Base-by-base conservation (phyloP, 2,888 invertebrate genomes). In the Keiferia lycopersicella region DNA sequence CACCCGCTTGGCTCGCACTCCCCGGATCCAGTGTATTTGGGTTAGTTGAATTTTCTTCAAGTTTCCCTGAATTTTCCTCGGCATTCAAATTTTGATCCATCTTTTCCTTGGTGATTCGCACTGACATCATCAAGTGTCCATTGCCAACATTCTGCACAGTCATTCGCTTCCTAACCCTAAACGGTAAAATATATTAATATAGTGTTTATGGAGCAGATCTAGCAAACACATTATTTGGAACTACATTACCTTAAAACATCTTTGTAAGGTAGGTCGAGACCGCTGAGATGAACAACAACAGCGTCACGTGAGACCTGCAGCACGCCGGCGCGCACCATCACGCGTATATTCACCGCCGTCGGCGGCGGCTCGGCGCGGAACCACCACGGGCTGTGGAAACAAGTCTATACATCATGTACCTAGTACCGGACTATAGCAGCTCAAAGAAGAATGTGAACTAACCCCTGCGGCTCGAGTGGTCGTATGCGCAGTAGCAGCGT, bases 141-240 rank as follows among this genome's bases (percentile, higher is more conserved):
- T 69, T 73, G 26, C 86, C 85, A 1, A 77, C 71, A 74, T 88
- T 88, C 63, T 71, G 70, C 0, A 82, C 64, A 11, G 65, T 71
- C 64, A 87, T 76, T 0, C 71, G 76, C 66, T 85, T 87, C 53
- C 86, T 84, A 1, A 86, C 73, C 70, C 87, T 88, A 64, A 26
- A 53, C 22, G 12, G 26, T 14, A 16, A 18, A 2, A 4, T 6
- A 53, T 14, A 53, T n/a, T 45, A 16, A 45, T 45, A 16, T n/a
- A 45, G 45, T 45, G 16, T 16, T 34, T n/a, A 45, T 16, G 16
- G 2, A 16, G 8, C 8, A 45, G 16, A 3, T 1, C 14, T 14
- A 41, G 14, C 12, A 45, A 1, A 45, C n/a, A 45, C 11, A 45
- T 45, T 45, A 4, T 34, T 4, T 14, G 16, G 4, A 7, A 4